Evolutionary conservation across 2,797 vertebrate genomes (phyloP), one percentile per base, ranked within the genome.

Genomic region (Sebastes melanostomus): DNA sequence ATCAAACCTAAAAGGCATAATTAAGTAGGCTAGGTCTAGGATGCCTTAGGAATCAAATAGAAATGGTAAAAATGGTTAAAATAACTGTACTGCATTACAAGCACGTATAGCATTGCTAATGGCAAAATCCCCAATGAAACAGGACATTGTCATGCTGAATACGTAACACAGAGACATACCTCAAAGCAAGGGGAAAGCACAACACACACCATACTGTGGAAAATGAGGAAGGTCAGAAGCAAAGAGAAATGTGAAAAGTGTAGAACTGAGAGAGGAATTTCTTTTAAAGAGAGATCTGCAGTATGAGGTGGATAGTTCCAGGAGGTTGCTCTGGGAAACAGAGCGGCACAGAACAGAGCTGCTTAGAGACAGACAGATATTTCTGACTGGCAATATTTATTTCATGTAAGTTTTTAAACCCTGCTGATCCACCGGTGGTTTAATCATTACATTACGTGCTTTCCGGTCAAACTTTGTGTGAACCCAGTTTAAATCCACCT

Each of bases 121-220:
- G 54, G 36, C 20, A 60, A 9, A 29, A 8, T 38, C 22, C 29
- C 56, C 16, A 50, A 50, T 50, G 18, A 34, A 38, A 30, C 29
- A 22, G 59, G 5, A 36, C 27, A 46, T 63, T 62, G 46, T 65
- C 59, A 65, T 50, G 59, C 66, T 63, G 78, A 58, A 55, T 52
- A 32, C 13, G 60, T 36, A 10, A 42, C 66, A 46, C 11, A 29
- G 60, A 76, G 58, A 66, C 59, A 38, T 24, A 32, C 25, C 74
- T 56, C 46, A 55, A 73, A 77, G 80, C 60, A 29, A 70, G 61
- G 25, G 25, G 3, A 73, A 27, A 75, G 46, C 22, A 72, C 25
- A 18, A 60, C 29, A 29, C 66, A 59, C 24, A 50, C 18, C 34
- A 67, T 38, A 46, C 25, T 18, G 42, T 30, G 32, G 6, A 38